These are phyloP conservation scores for Propithecus perrieri DNA, from an alignment of 2,797 vertebrate species.

Conservation along the genomic window DNA sequence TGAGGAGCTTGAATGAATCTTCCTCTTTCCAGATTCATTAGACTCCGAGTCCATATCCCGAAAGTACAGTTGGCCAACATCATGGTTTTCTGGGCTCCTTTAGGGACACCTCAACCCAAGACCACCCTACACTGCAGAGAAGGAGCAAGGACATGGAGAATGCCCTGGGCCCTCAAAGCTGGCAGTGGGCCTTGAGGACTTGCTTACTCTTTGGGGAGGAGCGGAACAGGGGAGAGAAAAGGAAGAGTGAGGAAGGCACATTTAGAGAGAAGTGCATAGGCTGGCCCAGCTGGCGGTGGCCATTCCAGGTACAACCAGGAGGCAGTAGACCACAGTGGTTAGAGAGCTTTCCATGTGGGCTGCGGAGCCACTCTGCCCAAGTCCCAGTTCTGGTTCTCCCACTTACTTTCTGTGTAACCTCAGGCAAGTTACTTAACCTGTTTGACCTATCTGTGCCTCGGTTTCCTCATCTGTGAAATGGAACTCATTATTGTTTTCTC, in stretches of 20 bases:
- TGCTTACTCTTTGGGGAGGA: neutral
- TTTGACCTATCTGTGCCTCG: neutral
- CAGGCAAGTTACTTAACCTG: neutral
- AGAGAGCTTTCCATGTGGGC: neutral
- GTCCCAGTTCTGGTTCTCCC: neutral
- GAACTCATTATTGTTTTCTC: neutral
- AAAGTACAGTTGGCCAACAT: neutral
- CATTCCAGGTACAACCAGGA: no score
- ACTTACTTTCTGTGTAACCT: neutral
- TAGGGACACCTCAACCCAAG: neutral
- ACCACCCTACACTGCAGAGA: neutral
- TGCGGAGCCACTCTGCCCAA: rapidly evolving
- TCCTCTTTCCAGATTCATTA: neutral
- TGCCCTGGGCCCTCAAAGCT: neutral
- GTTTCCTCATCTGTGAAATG: neutral
- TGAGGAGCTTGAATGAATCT: neutral
- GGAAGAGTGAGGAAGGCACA: neutral
- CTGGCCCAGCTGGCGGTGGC: rapidly evolving
- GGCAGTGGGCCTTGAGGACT: neutral
- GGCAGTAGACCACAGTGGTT: neutral
- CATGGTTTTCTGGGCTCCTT: no score
- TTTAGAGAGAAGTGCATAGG: neutral
- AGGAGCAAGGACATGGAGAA: neutral
- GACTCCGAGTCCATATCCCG: neutral
- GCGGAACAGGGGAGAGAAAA: rapidly evolving